Percentiles rank a stretch among this genome's conserved stretches.
phyloP scores from a whole-genome alignment of 1,140 invertebrate species.

The Drosophila punjabiensis region DNA sequence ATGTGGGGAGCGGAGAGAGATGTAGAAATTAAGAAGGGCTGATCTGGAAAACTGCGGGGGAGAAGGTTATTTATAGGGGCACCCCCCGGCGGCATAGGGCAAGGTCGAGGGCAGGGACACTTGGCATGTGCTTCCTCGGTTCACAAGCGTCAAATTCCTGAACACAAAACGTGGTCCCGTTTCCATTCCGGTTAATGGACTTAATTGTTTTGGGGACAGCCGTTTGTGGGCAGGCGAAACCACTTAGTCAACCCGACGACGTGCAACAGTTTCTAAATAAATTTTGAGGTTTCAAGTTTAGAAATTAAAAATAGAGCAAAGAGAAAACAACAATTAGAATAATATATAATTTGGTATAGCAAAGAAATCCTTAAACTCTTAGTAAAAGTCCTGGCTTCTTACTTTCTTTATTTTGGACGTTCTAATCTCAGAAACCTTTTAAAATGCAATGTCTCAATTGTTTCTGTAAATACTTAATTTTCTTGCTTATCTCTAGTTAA shows the following conservation, averaged over 20 bases:
- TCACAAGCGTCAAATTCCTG: slow-evolving; percentile 37
- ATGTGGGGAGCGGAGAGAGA: slow-evolving; percentile 4
- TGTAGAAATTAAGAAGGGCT: slow-evolving; percentile 26
- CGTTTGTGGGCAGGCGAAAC: slow-evolving; percentile 7
- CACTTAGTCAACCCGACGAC: slow-evolving; percentile 22
- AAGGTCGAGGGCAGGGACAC: slow-evolving; percentile 23
- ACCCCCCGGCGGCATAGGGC: slow-evolving; percentile 5
- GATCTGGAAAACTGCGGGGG: slow-evolving; percentile 44
- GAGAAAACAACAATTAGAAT: background rate
- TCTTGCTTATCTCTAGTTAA: background rate
- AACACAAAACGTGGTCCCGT: slow-evolving; percentile 31
- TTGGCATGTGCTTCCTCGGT: slow-evolving; percentile 67
- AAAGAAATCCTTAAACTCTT: no score
- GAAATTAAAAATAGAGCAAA: background rate
- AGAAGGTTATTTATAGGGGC: slow-evolving; percentile 70
- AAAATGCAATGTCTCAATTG: background rate
- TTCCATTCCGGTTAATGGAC: slow-evolving; percentile 34
- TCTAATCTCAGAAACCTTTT: background rate
- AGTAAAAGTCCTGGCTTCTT: background rate
- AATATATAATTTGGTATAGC: background rate
- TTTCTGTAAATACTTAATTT: background rate
- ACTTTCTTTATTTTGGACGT: background rate
- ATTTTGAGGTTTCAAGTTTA: slow-evolving; percentile 11
- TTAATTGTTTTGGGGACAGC: slow-evolving; percentile 36
- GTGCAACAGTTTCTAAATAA: slow-evolving; percentile 8